A percentile compares a stretch with the other conserved stretches of the same genome.
These are phyloP conservation scores for Vespertilio murinus DNA, from an alignment of 2,797 vertebrate genomes.

Conservation along the genomic window DNA sequence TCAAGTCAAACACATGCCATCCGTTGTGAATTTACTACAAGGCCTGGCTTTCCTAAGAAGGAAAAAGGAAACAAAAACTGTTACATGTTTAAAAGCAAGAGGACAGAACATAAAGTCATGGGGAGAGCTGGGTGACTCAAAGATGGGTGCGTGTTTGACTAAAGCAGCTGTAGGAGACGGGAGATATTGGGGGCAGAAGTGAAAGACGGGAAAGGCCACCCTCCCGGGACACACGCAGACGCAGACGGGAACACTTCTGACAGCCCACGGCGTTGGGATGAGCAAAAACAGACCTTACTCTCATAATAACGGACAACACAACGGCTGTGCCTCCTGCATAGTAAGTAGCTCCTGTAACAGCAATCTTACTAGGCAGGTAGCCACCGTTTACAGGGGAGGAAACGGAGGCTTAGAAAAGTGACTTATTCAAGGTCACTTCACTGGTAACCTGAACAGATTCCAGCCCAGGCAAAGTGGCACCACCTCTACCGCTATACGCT, in stretches of 20 bases:
- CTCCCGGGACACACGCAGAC: not conserved
- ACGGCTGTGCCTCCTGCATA: not conserved
- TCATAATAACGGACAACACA: not conserved
- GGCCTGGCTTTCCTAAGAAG: not conserved
- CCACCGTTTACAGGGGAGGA: not conserved
- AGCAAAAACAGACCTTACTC: not conserved
- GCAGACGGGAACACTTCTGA: not conserved
- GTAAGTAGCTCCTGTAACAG: not conserved
- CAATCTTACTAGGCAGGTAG: not conserved
- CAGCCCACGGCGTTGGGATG: not conserved
- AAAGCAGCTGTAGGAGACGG: not conserved
- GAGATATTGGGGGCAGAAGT: not conserved
- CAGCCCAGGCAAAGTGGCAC: not conserved
- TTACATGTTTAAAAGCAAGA: slow-evolving; percentile 5
- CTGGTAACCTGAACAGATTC: not conserved
- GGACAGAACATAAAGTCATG: not conserved
- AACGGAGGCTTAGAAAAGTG: not conserved
- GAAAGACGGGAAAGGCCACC: not conserved
- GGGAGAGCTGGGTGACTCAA: not conserved
- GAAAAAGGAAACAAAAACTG: not conserved
- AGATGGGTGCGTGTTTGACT: not conserved
- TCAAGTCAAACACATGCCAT: not conserved
- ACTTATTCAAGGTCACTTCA: not conserved
- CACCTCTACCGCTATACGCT: not conserved
- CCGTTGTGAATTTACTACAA: slow-evolving; percentile 22